phyloP scores from a whole-genome alignment of 2,797 vertebrate genomes.

The Hipposideros larvatus region DNA sequence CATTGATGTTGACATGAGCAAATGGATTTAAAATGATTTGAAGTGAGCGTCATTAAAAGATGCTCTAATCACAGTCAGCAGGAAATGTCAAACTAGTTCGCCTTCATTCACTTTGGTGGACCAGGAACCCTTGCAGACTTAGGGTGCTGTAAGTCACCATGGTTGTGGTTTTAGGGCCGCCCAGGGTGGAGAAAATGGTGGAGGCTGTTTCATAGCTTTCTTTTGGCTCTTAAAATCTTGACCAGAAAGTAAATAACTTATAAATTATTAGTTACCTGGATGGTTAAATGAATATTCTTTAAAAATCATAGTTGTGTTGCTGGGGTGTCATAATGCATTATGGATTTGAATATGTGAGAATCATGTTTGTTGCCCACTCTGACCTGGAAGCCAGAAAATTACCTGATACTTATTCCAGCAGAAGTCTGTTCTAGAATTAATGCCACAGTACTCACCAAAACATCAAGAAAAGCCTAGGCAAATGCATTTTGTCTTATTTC shows the following conservation, averaged over 20 bases:
- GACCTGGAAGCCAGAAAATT: conserved; percentile 48
- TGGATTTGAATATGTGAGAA: conserved; percentile 5
- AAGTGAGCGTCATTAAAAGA: conserved; percentile 89
- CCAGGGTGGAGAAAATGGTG: background rate
- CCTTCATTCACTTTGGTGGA: conserved; percentile 48
- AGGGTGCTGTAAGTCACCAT: background rate
- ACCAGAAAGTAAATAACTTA: conserved; percentile 20
- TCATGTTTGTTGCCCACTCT: conserved; percentile 9
- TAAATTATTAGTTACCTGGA: conserved; percentile 54
- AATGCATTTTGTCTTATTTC: conserved; percentile 39
- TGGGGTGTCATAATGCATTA: conserved; percentile 5
- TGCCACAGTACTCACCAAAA: conserved; percentile 28
- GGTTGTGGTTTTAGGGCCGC: background rate
- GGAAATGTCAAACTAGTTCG: conserved; percentile 84
- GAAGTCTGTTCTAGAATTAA: conserved; percentile 54
- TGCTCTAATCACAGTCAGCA: conserved; percentile 87
- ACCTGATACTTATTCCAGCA: background rate
- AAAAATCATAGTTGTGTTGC: conserved; percentile 39
- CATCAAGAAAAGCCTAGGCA: conserved; percentile 52
- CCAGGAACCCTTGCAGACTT: background rate
- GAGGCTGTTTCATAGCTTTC: background rate
- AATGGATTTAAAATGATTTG: conserved; percentile 90
- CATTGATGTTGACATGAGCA: conserved; percentile 91
- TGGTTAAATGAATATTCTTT: conserved; percentile 57
- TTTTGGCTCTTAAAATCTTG: background rate